Conservation (phyloP, 2,113 vertebrate genomes). For the Microcebus tavaratra region DNA sequence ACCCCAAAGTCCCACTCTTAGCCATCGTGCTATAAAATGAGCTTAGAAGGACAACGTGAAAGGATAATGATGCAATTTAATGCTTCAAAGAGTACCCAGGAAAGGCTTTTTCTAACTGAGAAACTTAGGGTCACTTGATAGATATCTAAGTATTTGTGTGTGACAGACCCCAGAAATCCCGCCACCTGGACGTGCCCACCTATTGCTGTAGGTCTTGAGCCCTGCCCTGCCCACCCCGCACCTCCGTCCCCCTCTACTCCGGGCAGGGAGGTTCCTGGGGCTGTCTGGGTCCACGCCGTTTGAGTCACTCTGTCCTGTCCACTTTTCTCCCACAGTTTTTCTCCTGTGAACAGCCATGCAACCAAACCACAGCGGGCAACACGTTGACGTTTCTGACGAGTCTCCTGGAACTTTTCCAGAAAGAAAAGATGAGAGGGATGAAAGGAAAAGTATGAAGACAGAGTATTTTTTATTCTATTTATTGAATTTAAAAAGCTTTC, state of each 20-base stretch:
- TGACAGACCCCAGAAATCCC: neutral
- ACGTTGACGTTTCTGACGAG: slow-evolving; percentile 43
- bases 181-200: too few relatives aligned
- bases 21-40: neutral
- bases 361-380: slow-evolving; percentile 54
- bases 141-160: too few relatives aligned
- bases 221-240: too few relatives aligned
- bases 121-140: neutral
- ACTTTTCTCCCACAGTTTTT: slow-evolving; percentile 56
- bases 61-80: neutral
- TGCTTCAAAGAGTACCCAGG: neutral
- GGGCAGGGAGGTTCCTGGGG: neutral
- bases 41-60: neutral
- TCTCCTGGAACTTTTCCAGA: slow-evolving; percentile 67
- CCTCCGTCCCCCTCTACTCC: neutral
- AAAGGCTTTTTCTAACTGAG: neutral
- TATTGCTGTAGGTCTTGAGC: neutral
- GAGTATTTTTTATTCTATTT: slow-evolving; percentile 80
- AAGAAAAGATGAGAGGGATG: neutral
- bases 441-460: neutral
- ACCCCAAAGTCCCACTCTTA: neutral
- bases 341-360: slow-evolving; percentile 70
- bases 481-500: slow-evolving; percentile 60
- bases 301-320: neutral
- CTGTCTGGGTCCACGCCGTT: neutral